These are phyloP conservation scores for Periophthalmus magnuspinnatus DNA, from an alignment of 2,797 vertebrate genomes.

Conservation along the genomic window DNA sequence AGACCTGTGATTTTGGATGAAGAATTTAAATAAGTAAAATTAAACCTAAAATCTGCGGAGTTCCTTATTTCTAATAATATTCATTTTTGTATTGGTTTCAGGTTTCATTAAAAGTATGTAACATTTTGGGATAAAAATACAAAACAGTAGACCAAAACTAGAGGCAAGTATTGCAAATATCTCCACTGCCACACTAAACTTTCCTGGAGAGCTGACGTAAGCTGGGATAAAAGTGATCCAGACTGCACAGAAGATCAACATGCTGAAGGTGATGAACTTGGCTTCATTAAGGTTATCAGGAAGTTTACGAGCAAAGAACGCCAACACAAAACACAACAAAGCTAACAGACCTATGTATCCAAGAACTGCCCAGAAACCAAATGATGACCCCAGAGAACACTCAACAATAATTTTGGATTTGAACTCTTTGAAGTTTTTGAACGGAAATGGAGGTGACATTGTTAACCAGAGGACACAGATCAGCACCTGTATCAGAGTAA, in stretches of 20 bases:
- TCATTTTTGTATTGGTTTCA: slow-evolving; percentile 59
- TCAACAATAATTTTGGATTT: slow-evolving; percentile 70
- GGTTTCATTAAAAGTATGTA: slow-evolving; percentile 72
- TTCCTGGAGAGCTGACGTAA: no score
- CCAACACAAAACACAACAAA: no score
- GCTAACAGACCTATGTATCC: slow-evolving; percentile 73
- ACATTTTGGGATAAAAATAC: slow-evolving; percentile 79
- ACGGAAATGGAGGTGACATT: slow-evolving; percentile 64
- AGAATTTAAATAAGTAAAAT: neutral
- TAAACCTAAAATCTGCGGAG: neutral
- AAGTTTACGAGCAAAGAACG: no score
- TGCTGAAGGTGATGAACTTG: no score
- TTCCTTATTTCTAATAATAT: slow-evolving; percentile 47
- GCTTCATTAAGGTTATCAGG: no score
- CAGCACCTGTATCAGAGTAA: slow-evolving; percentile 38
- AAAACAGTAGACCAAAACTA: slow-evolving; percentile 75
- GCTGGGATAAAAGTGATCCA: no score
- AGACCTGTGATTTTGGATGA: no score
- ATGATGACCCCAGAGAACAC: slow-evolving; percentile 66
- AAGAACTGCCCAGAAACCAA: slow-evolving; percentile 75
- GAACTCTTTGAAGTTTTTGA: slow-evolving; percentile 54
- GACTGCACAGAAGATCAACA: no score
- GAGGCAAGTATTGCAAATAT: slow-evolving; percentile 81
- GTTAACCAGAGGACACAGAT: slow-evolving; percentile 67
- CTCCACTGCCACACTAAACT: slow-evolving; percentile 76